Conservation (phyloP, 2,113 vertebrate species). For the Cyprinodon tularosa region DNA sequence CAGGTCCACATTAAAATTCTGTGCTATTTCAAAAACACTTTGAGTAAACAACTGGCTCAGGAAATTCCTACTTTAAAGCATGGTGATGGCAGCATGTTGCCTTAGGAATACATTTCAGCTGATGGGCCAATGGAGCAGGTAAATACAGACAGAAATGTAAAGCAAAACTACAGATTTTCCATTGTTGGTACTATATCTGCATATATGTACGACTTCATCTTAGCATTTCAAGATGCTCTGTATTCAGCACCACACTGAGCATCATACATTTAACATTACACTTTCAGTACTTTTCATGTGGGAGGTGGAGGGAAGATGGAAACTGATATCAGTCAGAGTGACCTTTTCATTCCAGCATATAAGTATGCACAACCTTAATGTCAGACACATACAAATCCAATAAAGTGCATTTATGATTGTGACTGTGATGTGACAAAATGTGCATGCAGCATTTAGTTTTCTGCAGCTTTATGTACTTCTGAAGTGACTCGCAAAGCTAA, state of each 20-base stretch:
- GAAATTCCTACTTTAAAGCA: too few relatives aligned
- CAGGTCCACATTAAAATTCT: too few relatives aligned
- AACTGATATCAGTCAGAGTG: too few relatives aligned
- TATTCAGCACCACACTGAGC: too few relatives aligned
- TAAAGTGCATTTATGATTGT: not conserved
- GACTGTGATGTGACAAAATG: not conserved
- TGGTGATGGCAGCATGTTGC: too few relatives aligned
- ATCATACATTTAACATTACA: not conserved
- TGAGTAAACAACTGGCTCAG: too few relatives aligned
- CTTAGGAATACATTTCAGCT: not conserved
- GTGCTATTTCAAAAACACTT: too few relatives aligned
- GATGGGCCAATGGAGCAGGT: not conserved
- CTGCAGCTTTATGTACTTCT: not conserved
- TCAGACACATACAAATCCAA: not conserved
- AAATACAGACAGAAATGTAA: not conserved
- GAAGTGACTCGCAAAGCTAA: not conserved
- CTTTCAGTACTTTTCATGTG: not conserved
- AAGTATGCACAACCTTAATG: not conserved
- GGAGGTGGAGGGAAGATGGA: too few relatives aligned
- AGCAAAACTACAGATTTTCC: not conserved
- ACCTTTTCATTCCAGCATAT: not conserved
- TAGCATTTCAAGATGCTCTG: too few relatives aligned
- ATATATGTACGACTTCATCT: too few relatives aligned
- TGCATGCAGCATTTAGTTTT: not conserved
- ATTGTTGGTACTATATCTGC: too few relatives aligned